These are phyloP conservation scores for Lysandra coridon DNA, from an alignment of 2,888 invertebrate species.

Conservation along the genomic window DNA sequence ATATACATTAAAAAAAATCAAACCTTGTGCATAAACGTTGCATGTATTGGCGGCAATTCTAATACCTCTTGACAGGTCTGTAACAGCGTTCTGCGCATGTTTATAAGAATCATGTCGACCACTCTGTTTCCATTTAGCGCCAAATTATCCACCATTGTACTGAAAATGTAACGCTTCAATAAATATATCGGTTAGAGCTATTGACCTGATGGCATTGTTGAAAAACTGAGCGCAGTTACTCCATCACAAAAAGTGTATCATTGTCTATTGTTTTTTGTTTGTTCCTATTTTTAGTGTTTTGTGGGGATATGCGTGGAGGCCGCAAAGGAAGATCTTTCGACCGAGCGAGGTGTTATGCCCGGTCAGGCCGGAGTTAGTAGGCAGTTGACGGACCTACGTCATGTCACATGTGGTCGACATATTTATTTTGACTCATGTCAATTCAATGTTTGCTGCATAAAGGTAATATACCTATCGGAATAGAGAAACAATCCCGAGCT, in stretches of 20 bases:
- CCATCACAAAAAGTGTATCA: neutral
- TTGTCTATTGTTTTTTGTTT: slow-evolving; percentile 9
- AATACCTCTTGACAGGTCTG: slow-evolving; percentile 66
- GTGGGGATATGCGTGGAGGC: no score
- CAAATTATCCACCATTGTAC: slow-evolving; percentile 57
- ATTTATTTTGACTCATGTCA: no score
- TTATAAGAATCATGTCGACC: slow-evolving; percentile 71
- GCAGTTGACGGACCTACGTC: no score
- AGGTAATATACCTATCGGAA: no score
- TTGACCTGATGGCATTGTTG: slow-evolving; percentile 16
- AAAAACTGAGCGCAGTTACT: slow-evolving; percentile 10
- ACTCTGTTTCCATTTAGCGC: slow-evolving; percentile 66
- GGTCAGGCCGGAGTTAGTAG: no score
- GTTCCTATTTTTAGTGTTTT: neutral
- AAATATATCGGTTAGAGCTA: slow-evolving; percentile 15
- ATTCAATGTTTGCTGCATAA: no score
- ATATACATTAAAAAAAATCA: neutral
- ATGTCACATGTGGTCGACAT: no score
- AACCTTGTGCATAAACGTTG: slow-evolving; percentile 75
- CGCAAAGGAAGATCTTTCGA: no score
- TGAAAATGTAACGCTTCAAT: slow-evolving; percentile 41
- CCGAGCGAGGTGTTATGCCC: no score
- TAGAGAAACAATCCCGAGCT: no score
- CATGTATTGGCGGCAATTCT: slow-evolving; percentile 66
- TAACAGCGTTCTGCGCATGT: slow-evolving; percentile 69